Percentiles rank a stretch among this genome's conserved stretches.
Evolutionary conservation across 2,797 vertebrate species (phyloP).

Genomic region (Mus caroli): DNA sequence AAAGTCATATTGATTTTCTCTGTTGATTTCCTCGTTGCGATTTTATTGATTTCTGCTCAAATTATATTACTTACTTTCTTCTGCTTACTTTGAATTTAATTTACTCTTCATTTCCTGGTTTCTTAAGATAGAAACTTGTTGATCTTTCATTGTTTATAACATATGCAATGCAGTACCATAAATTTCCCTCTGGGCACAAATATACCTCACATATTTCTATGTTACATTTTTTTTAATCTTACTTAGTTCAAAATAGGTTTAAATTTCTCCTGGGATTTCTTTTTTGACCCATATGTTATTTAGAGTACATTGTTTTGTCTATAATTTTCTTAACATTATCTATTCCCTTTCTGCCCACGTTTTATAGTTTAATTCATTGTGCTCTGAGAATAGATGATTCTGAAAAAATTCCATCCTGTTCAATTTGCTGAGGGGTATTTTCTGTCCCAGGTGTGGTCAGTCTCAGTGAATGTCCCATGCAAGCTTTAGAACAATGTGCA

Average conservation of each 20-base stretch:
- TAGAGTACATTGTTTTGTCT: background rate
- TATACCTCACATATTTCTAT: background rate
- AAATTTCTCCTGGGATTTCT: background rate
- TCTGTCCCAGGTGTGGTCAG: background rate
- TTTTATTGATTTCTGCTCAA: slow-evolving; percentile 46
- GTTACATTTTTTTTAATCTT: background rate
- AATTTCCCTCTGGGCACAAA: background rate
- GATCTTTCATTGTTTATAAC: background rate
- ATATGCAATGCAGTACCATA: background rate
- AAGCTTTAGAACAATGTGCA: background rate
- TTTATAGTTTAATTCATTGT: background rate
- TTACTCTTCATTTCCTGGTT: background rate
- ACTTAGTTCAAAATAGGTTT: slow-evolving; percentile 1
- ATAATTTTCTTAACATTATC: background rate
- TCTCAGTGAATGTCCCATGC: background rate
- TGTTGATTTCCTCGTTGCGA: background rate
- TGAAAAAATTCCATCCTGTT: background rate
- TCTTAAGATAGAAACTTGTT: background rate
- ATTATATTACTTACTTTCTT: slow-evolving; percentile 25
- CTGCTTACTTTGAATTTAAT: slow-evolving; percentile 13
- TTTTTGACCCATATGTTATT: background rate
- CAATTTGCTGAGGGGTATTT: background rate
- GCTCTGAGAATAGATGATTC: background rate
- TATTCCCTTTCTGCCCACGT: background rate
- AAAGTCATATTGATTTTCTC: slow-evolving; percentile 18